Percentiles rank a stretch among this genome's conserved stretches.
These are phyloP conservation scores for Drosophila peninsularis DNA, from an alignment of 2,888 invertebrate species.

Conservation along the genomic window DNA sequence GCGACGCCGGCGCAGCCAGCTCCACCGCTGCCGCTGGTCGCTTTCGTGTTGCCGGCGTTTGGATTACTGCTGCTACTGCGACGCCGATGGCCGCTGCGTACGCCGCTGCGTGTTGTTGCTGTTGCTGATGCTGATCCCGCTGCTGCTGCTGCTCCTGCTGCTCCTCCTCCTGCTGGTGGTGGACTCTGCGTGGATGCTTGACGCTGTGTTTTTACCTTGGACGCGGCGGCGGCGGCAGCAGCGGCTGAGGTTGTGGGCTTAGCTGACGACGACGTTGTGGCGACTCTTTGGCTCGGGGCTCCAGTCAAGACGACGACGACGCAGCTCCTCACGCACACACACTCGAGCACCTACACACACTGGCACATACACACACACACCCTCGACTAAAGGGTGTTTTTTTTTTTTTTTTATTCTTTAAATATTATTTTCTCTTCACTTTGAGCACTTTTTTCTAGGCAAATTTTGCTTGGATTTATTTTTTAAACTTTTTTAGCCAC, in stretches of 20 bases:
- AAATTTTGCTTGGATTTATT: slow-evolving; percentile 21
- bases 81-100: slow-evolving; percentile 71
- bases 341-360: slow-evolving; percentile 30
- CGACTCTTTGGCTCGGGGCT: slow-evolving; percentile 49
- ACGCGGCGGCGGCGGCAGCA: slow-evolving; percentile 65
- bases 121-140: slow-evolving; percentile 26
- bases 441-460: slow-evolving; percentile 46
- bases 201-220: slow-evolving; percentile 45
- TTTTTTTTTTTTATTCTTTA: slow-evolving; percentile 19
- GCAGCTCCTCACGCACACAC: slow-evolving; percentile 29
- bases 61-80: slow-evolving; percentile 81
- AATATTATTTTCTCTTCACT: slow-evolving; percentile 10
- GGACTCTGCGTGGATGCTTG: slow-evolving; percentile 64
- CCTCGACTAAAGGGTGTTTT: slow-evolving; percentile 14
- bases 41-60: slow-evolving; percentile 79
- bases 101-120: slow-evolving; percentile 64
- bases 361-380: slow-evolving; percentile 32
- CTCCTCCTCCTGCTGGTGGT: slow-evolving; percentile 39
- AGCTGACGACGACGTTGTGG: slow-evolving; percentile 77
- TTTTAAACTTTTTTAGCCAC: slow-evolving; percentile 14
- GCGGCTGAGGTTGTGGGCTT: slow-evolving; percentile 78
- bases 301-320: slow-evolving; percentile 7
- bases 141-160: slow-evolving; percentile 28
- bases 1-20: slow-evolving; percentile 79
- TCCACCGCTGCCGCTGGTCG: slow-evolving; percentile 80